These are phyloP conservation scores for Rhamphomyia laevipes DNA, from an alignment of 2,888 invertebrate genomes.

Conservation along the genomic window DNA sequence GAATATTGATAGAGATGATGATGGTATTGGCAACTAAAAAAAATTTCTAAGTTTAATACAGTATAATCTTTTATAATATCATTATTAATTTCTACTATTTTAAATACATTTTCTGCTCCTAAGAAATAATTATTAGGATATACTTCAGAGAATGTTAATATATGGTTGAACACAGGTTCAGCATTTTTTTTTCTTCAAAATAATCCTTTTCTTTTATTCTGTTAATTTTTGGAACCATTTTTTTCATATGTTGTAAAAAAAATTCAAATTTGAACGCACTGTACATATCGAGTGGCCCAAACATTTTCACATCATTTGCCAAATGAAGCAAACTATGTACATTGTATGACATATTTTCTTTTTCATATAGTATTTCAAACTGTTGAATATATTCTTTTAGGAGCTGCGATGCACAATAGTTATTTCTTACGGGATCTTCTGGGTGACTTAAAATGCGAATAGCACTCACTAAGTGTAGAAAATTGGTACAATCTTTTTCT, in stretches of 20 bases:
- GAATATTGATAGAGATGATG: too few species aligned
- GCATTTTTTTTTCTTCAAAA: neutral
- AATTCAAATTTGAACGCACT: neutral
- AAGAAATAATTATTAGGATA: neutral
- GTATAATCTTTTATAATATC: too few species aligned
- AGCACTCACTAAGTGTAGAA: too few species aligned
- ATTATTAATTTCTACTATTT: too few species aligned
- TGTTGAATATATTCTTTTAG: neutral
- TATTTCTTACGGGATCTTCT: neutral
- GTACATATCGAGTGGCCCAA: neutral
- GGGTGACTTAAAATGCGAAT: neutral
- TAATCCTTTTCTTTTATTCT: neutral
- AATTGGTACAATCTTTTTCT: too few species aligned
- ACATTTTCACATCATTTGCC: neutral
- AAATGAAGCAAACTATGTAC: conserved; percentile 1
- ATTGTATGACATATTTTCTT: conserved; percentile 1
- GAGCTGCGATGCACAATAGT: too few species aligned
- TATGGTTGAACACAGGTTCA: neutral
- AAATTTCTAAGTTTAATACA: too few species aligned
- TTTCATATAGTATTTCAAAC: neutral
- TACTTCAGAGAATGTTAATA: too few species aligned
- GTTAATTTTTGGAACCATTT: neutral
- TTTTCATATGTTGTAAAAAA: neutral
- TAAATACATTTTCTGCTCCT: too few species aligned
- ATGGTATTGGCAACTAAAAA: too few species aligned